Evolutionary conservation across 1,140 invertebrate species (phyloP), one percentile per base, ranked within the genome.

Genomic region (Tetranychus urticae): DNA sequence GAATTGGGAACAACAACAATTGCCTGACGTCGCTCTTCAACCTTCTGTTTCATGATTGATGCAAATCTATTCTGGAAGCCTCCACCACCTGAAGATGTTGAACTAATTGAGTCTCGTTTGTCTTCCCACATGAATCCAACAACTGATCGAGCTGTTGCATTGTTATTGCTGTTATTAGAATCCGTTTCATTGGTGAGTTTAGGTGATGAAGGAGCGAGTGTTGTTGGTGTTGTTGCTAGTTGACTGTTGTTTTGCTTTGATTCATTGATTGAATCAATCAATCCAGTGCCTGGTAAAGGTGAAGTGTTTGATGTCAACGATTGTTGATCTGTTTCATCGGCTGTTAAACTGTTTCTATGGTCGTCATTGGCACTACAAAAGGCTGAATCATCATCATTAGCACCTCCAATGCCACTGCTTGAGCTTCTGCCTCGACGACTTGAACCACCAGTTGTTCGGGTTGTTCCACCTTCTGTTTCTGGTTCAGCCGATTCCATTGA

Each of bases 401-500:
- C 23, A 23, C 42, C 12, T 13, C 12, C 5, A 23, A 23, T 23
- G 23, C 23, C 23, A 23, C 23, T 23, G 23, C 23, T 23, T 8
- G 14, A 37, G 12, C 10, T 47, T 33, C 33, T 35, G 7, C 48
- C 23, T 36, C 48, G 48, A 34, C 35, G 23, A 50, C 52, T 50
- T 36, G 23, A 23, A 23, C n/a, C 46, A 35, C 14, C 8, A 33
- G 23, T 42, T 42, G 39, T 42, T 10, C 39, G 39, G 10, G 39
- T 34, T 56, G 12, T n/a, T 35, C 31, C 56, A 13, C 33, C 13
- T 34, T 48, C 48, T 54, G 56, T 47, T 34, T 63, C 63, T 31
- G 62, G 62, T 55, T 68, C 67, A 60, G 61, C 60, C 36, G 66
- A 67, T 2, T 60, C 61, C 35, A 61, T 45, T 42, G 63, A 65